Evolutionary conservation across 2,888 invertebrate genomes (phyloP).

Genomic region (Apamea crenata): DNA sequence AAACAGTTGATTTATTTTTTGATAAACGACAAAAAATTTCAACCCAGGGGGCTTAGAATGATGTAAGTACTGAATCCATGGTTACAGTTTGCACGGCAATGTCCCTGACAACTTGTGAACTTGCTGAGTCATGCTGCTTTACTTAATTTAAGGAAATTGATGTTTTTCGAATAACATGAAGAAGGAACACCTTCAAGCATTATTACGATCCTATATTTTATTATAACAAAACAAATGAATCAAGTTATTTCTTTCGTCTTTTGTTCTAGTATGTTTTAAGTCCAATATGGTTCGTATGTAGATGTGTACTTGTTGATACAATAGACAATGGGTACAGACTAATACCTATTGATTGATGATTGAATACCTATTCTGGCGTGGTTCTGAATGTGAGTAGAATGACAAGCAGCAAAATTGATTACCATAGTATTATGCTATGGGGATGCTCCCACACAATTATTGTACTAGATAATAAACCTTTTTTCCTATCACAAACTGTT

Average conservation of each 20-base stretch:
- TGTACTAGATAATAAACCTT: constrained; percentile 1
- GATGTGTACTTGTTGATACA: constrained; percentile 4
- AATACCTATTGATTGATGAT: constrained; percentile 49
- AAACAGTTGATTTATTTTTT: not conserved
- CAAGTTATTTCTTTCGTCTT: not conserved
- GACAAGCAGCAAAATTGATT: constrained; percentile 1
- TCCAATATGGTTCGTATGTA: not conserved
- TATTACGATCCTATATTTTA: not conserved
- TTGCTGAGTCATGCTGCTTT: constrained; percentile 1
- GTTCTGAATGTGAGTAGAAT: not conserved
- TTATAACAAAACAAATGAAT: not conserved
- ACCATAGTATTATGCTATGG: not conserved
- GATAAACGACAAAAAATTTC: too few relatives aligned
- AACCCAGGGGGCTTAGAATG: too few relatives aligned
- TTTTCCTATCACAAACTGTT: constrained; percentile 21
- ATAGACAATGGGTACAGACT: not conserved
- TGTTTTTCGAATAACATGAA: not conserved
- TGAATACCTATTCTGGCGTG: not conserved
- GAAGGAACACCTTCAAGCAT: not conserved
- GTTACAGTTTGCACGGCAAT: not conserved
- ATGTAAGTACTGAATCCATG: not conserved
- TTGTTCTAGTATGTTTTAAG: not conserved
- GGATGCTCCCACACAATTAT: not conserved
- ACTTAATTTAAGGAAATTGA: constrained; percentile 17
- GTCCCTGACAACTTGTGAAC: not conserved